phyloP scores from a whole-genome alignment of 2,888 invertebrate species.

The Cataglyphis livida region DNA sequence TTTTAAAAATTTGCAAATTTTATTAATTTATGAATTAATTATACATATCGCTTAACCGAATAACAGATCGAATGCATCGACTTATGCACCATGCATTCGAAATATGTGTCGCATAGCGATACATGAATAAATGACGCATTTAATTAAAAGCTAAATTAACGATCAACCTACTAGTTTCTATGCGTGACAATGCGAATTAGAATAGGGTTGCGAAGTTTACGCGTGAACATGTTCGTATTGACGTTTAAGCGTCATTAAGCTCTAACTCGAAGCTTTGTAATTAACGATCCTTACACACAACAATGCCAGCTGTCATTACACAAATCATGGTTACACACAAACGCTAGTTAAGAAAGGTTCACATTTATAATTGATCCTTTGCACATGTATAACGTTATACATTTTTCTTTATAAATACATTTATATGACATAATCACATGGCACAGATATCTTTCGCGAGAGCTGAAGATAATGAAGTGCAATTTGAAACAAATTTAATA shows the following conservation, averaged over 20 bases:
- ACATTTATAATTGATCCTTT: neutral
- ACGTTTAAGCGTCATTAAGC: conserved; percentile 54
- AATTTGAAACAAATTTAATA: neutral
- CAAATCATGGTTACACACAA: neutral
- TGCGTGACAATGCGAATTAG: conserved; percentile 61
- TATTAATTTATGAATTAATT: neutral
- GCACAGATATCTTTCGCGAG: neutral
- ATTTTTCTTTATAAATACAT: neutral
- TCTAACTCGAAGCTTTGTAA: conserved; percentile 24
- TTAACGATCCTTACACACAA: conserved; percentile 37
- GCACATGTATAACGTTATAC: neutral
- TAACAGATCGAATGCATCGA: neutral
- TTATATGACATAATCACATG: no score
- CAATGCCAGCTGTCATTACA: neutral
- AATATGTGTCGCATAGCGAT: neutral
- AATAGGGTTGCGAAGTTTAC: conserved; percentile 39
- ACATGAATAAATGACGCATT: conserved; percentile 47
- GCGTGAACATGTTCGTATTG: conserved; percentile 42
- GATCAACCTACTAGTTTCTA: conserved; percentile 52
- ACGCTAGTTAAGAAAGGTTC: conserved; percentile 9
- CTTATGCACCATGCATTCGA: neutral
- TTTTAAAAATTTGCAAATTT: neutral
- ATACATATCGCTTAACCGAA: neutral
- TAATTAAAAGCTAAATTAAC: conserved; percentile 66
- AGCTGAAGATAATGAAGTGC: neutral